Evolutionary conservation across 2,797 vertebrate species (phyloP).

Genomic region (Halcyon badia): DNA sequence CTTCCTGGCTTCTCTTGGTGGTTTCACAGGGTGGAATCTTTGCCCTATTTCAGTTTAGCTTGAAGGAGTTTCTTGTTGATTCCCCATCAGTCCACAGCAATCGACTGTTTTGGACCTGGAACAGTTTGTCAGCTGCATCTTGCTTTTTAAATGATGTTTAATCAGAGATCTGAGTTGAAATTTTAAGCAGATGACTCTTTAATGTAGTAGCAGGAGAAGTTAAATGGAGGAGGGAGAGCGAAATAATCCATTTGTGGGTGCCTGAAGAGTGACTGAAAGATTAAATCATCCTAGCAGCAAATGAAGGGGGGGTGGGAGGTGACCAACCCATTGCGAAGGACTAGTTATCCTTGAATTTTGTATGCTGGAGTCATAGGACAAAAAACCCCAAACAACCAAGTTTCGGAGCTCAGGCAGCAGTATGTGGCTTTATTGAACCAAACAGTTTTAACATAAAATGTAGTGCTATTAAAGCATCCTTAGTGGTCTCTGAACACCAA

Average conservation of each 20-base stretch:
- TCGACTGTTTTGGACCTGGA: neutral
- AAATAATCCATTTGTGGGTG: neutral
- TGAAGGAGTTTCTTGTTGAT: fast-evolving
- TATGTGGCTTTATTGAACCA: neutral
- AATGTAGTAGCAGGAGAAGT: neutral
- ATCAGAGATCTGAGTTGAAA: neutral
- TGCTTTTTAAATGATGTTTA: neutral
- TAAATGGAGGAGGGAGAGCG: neutral
- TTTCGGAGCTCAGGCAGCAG: neutral
- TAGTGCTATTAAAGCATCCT: neutral
- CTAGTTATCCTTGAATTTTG: neutral
- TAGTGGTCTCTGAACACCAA: neutral
- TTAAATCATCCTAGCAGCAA: neutral
- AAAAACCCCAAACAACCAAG: neutral
- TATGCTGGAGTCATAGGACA: neutral
- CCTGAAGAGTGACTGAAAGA: neutral
- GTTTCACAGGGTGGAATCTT: neutral
- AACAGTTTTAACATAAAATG: neutral
- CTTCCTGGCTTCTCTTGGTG: neutral
- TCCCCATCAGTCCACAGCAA: neutral
- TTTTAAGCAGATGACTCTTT: neutral
- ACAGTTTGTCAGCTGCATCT: neutral
- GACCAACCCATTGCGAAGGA: neutral
- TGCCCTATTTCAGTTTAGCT: fast-evolving
- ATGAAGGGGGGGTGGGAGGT: no score